Conservation (phyloP, 2,888 invertebrate species). For the Drosophila lutescens region DNA sequence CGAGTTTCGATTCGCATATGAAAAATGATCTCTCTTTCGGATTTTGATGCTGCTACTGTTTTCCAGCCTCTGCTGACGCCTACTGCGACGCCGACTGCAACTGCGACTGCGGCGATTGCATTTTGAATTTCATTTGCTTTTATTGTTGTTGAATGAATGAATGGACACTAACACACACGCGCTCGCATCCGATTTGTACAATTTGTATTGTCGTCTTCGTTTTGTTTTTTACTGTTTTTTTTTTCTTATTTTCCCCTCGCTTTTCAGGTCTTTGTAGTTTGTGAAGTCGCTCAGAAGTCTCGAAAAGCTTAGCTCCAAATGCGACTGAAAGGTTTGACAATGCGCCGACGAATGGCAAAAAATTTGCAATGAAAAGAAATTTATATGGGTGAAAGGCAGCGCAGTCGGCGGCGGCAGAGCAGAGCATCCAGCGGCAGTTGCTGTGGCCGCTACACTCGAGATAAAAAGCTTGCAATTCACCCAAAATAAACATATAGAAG, state of each 20-base stretch:
- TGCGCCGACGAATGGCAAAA: conserved; percentile 84
- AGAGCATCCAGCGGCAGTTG: conserved; percentile 29
- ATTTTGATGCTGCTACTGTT: conserved; percentile 37
- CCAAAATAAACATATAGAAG: not conserved
- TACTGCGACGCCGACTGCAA: conserved; percentile 40
- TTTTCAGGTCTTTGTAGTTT: conserved; percentile 5
- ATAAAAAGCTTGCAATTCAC: not conserved
- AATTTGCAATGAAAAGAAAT: conserved; percentile 84
- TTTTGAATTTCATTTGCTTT: conserved; percentile 57
- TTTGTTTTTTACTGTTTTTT: conserved; percentile 10
- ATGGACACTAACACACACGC: conserved; percentile 42
- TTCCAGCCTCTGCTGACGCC: conserved; percentile 40
- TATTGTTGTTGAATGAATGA: conserved; percentile 69
- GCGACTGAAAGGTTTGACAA: conserved; percentile 81
- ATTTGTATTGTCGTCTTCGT: conserved; percentile 56
- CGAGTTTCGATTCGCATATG: conserved; percentile 78
- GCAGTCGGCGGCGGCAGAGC: conserved; percentile 50
- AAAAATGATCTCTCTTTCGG: conserved; percentile 71
- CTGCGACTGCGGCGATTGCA: conserved; percentile 57
- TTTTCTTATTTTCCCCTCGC: conserved; percentile 9
- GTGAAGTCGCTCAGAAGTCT: conserved; percentile 18
- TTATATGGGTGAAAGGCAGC: conserved; percentile 85
- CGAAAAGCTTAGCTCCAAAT: conserved; percentile 41
- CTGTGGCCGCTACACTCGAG: conserved; percentile 23
- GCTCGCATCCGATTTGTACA: conserved; percentile 44